Base-by-base conservation (phyloP, 1,140 invertebrate genomes). In the Drosophila lacertosa region DNA sequence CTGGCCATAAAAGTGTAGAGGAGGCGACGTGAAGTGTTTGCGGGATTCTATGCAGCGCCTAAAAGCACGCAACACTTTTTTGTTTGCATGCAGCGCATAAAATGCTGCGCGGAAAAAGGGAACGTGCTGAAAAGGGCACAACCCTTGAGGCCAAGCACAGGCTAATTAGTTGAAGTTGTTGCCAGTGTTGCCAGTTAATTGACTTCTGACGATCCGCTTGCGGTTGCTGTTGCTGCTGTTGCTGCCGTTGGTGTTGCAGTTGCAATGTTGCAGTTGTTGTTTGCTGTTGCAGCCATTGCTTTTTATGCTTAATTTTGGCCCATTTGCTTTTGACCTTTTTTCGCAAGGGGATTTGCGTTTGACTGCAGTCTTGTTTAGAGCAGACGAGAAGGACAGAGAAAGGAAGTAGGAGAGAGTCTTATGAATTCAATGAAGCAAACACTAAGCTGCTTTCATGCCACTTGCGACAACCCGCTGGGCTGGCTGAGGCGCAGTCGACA, bases 121-220 rank as follows among this genome's bases (percentile, higher is more conserved):
- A 20, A 29, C 6, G 6, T 29, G 51, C 57, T 59, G 24, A 77
- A 57, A 42, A 54, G 45, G 55, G 37, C 39, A 37, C 42, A 66
- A 15, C 62, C 69, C 66, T 69, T 75, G 80, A 62, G 63, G 62
- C 67, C 40, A 69, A 75, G 76, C 77, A 66, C 50, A 64, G 55
- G 73, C 81, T 84, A 86, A 84, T 86, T 84, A 86, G 81, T 76
- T 88, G 62, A 84, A 84, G 73, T 81, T 77, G 68, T 74, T 81
- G 77, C 66, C 83, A 84, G 72, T 84, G 80, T 84, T 83, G 72
- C 54, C 77, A 84, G 81, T 81, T 86, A 84, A 84, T 84, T 84
- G 81, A 84, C 77, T 81, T 84, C 74, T 84, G 82, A 88, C 81
- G 77, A 81, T 64, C 72, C 68, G 57, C 44, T 75, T 44, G 47